Conservation (phyloP, 2,113 vertebrate species). For the Mormoops blainvillei region DNA sequence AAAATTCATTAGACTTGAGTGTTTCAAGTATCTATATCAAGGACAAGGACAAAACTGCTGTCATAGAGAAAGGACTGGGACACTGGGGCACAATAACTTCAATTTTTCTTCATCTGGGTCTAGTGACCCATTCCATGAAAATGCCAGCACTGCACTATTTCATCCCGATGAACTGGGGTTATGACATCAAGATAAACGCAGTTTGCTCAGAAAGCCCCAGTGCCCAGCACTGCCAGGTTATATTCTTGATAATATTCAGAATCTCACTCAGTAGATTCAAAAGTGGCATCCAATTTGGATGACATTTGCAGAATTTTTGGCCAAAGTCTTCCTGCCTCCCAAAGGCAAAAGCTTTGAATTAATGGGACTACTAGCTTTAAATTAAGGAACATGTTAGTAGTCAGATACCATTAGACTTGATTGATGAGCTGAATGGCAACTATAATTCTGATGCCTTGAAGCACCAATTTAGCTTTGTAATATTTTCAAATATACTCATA, state of each 20-base stretch:
- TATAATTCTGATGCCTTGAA: not conserved
- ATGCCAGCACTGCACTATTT: slow-evolving; percentile 29
- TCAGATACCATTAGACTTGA: not conserved
- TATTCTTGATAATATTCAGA: not conserved
- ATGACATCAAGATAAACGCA: not conserved
- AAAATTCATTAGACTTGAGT: slow-evolving; percentile 69
- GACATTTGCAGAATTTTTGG: not conserved
- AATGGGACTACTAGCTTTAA: not conserved
- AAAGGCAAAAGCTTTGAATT: not conserved
- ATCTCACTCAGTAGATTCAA: not conserved
- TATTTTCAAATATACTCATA: not conserved
- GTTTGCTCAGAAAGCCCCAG: not conserved
- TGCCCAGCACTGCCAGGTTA: not conserved
- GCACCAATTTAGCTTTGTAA: not conserved
- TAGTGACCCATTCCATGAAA: slow-evolving; percentile 55
- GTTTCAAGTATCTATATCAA: slow-evolving; percentile 65
- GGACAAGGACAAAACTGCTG: slow-evolving; percentile 56
- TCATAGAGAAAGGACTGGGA: slow-evolving; percentile 14
- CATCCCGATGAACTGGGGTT: slow-evolving; percentile 26
- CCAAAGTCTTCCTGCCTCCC: not conserved
- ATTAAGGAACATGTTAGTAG: not conserved
- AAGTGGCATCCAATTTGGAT: not conserved
- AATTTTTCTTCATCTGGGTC: slow-evolving; percentile 62
- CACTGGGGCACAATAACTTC: slow-evolving; percentile 52
- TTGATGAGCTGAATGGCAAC: not conserved